These are phyloP conservation scores for Leuctra nigra DNA, from an alignment of 2,888 invertebrate species.

Conservation along the genomic window DNA sequence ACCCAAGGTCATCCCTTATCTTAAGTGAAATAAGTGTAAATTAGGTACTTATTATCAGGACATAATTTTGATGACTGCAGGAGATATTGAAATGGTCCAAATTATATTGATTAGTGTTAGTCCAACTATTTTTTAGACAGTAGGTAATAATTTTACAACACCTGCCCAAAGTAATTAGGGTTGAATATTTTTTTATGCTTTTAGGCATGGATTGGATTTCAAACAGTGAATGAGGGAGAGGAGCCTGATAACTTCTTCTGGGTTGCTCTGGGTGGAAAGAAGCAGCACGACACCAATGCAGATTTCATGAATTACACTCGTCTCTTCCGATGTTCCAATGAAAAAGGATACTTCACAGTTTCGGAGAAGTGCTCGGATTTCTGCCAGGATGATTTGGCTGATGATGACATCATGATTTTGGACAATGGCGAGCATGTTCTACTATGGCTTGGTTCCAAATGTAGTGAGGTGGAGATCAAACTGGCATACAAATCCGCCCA, in stretches of 20 bases:
- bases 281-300: constrained; percentile 81
- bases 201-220: constrained; percentile 48
- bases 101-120: too few species aligned
- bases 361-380: constrained; percentile 99
- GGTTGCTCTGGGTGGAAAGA: constrained; percentile 89
- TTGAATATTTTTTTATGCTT: constrained; percentile 21
- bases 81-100: too few species aligned
- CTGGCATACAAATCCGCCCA: constrained; percentile 97
- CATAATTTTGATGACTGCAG: too few species aligned
- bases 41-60: too few species aligned
- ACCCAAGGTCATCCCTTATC: too few species aligned
- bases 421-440: constrained; percentile 98
- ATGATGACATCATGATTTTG: constrained; percentile 99
- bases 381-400: constrained; percentile 97
- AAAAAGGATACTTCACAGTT: constrained; percentile 97
- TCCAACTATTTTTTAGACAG: too few species aligned
- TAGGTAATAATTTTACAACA: too few species aligned
- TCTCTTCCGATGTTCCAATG: constrained; percentile 97
- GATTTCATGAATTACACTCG: constrained; percentile 90
- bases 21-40: too few species aligned
- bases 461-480: constrained; percentile 98
- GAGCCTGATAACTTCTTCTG: constrained; percentile 99
- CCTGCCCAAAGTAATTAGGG: too few species aligned
- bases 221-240: constrained; percentile 86
- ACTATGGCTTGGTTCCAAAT: constrained; percentile 93